These are phyloP conservation scores for Aethina tumida DNA, from an alignment of 1,140 invertebrate genomes.

Conservation along the genomic window DNA sequence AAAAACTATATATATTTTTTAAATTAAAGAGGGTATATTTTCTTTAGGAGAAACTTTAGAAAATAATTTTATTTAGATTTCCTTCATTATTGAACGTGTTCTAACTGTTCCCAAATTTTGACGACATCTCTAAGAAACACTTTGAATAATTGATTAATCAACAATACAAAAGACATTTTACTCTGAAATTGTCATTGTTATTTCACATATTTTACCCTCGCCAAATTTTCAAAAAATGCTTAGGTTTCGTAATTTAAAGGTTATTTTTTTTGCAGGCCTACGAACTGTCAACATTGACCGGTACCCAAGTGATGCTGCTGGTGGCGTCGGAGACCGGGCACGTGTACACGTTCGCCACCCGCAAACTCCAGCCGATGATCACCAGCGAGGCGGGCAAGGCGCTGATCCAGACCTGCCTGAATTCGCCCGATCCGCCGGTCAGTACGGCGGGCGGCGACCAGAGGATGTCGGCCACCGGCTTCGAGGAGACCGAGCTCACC, in stretches of 20 bases:
- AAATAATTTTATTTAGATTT: too few relatives aligned
- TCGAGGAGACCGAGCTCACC: constrained; percentile 95
- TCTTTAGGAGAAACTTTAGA: too few relatives aligned
- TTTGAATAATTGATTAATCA: too few relatives aligned
- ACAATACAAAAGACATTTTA: too few relatives aligned
- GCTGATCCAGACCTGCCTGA: constrained; percentile 96
- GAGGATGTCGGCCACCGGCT: constrained; percentile 95
- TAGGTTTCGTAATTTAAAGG: not conserved
- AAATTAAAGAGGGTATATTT: too few relatives aligned
- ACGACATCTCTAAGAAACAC: too few relatives aligned
- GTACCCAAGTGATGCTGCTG: constrained; percentile 96
- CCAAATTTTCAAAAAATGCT: not conserved
- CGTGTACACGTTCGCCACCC: constrained; percentile 98
- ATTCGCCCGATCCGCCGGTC: constrained; percentile 89
- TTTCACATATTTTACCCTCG: too few relatives aligned
- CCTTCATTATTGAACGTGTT: too few relatives aligned
- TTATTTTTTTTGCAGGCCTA: constrained; percentile 69
- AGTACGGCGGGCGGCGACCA: constrained; percentile 66
- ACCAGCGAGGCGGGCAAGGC: constrained; percentile 97
- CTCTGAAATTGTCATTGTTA: too few relatives aligned
- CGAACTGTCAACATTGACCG: constrained; percentile 96
- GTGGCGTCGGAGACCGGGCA: constrained; percentile 95
- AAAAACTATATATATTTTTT: too few relatives aligned
- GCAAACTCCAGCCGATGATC: constrained; percentile 99
- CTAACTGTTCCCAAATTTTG: too few relatives aligned